Base-by-base conservation (phyloP, 1,140 invertebrate species). In the Nephila pilipes region DNA sequence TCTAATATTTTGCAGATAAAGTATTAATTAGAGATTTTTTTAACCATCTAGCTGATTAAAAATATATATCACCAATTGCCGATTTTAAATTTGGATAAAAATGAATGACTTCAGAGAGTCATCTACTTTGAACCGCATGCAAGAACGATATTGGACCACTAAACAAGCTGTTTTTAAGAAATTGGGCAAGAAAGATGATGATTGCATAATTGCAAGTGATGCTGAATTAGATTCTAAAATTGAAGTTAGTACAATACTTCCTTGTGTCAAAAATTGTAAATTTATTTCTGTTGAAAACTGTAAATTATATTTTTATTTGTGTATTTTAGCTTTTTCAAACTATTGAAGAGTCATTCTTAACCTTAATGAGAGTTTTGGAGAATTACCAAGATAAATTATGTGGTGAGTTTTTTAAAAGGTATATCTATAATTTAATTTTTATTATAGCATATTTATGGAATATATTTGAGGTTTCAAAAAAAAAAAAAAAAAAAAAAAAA, bases 141-240 rank as follows among this genome's bases (percentile, higher is more conserved):
- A 94, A 75, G 87, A 94, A 80, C 85, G 99, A 94, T 99, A 98
- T 96, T 99, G 99, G 99, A 97, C 99, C 55, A 99, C 99, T 5
- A 99, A 99, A 95, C 99, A 99, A 96, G 97, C 98, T 81, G 97
- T 99, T 46, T 97, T 99, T 88, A 96, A 98, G 94, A 99, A 99
- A 96, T 96, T 99, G 25, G 99, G 99, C 10, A 98, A 98, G 95
- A 99, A 99, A 96, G 99, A 99, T 96, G 99, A 99, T 95, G 98
- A 99, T 94, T 98, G 98, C 96, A 97, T 99, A 94, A 97, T 99
- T 22, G 97, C 99, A 29, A 99, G 98, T 0, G 99, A 99, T 96
- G 97, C 98, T 12, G 98, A 99, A 95, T 96, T 99, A 5, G 99
- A 99, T 96, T 97, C 99, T 4, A 99, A 99, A 96, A 96, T 99